Evolutionary conservation across 2,888 invertebrate genomes (phyloP).

Genomic region (Dynastes maya): DNA sequence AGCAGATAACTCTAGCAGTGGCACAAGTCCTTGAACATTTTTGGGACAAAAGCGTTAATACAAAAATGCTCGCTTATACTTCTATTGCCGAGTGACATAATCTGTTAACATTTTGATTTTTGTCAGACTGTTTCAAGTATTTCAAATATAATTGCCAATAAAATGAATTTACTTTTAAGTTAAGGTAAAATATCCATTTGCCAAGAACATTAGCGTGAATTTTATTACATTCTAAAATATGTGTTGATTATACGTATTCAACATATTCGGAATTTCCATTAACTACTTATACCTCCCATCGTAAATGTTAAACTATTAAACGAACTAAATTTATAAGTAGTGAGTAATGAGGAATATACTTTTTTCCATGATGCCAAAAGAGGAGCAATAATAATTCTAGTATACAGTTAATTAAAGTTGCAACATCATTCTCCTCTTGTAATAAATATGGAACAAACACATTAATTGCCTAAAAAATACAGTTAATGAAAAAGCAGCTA

Average conservation of each 20-base stretch:
- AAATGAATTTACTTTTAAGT: too few species aligned
- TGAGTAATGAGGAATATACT: neutral
- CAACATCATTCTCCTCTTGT: neutral
- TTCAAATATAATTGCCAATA: too few species aligned
- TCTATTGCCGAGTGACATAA: too few species aligned
- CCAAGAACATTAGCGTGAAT: too few species aligned
- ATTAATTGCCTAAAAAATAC: slow-evolving; percentile 17
- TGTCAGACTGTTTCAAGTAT: too few species aligned
- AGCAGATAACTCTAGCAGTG: too few species aligned
- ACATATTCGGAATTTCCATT: neutral
- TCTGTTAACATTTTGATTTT: too few species aligned
- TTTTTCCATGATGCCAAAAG: neutral
- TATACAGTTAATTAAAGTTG: slow-evolving; percentile 12
- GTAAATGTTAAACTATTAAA: neutral
- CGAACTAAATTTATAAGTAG: neutral
- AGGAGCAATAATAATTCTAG: neutral
- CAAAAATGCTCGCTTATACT: too few species aligned
- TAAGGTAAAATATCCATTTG: too few species aligned
- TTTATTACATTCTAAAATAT: too few species aligned
- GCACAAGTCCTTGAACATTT: too few species aligned
- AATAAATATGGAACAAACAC: neutral
- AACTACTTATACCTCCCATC: neutral
- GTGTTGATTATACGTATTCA: neutral
- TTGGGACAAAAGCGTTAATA: too few species aligned
- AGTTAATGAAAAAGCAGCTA: slow-evolving; percentile 6